Conservation (phyloP, 1,140 invertebrate genomes). For the Ostrea denselamellosa region DNA sequence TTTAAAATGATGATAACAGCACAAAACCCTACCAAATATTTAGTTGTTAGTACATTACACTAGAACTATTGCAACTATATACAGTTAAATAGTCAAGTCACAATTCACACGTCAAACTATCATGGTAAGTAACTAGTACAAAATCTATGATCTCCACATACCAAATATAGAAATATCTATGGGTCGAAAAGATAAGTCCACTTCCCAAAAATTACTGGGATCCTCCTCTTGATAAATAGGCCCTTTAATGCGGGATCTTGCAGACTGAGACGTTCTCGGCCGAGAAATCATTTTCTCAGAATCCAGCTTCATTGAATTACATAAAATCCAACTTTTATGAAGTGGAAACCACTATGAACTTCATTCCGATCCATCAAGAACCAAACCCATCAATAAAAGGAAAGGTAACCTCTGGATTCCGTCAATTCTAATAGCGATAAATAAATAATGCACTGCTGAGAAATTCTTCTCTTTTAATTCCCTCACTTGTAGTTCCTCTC, state of each 20-base stretch:
- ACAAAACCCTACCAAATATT: too few relatives aligned
- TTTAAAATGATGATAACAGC: too few relatives aligned
- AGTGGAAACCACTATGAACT: background rate
- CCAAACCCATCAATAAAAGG: background rate
- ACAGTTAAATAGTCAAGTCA: background rate
- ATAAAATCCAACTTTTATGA: background rate
- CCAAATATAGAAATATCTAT: slow-evolving; percentile 43
- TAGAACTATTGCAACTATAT: background rate
- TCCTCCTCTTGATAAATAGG: slow-evolving; percentile 44
- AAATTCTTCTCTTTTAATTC: background rate
- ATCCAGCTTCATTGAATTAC: slow-evolving; percentile 30
- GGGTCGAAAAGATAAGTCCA: slow-evolving; percentile 39
- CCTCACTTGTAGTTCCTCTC: background rate
- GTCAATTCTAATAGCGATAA: slow-evolving; percentile 5
- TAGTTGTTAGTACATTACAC: too few relatives aligned
- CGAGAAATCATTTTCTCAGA: slow-evolving; percentile 31
- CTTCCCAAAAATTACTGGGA: slow-evolving; percentile 38
- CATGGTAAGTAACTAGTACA: background rate
- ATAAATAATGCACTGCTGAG: slow-evolving; percentile 20
- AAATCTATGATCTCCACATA: background rate
- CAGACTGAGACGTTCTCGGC: slow-evolving; percentile 32
- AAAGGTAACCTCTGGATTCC: background rate
- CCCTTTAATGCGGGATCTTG: slow-evolving; percentile 10
- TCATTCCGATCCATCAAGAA: background rate
- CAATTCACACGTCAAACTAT: background rate